phyloP scores from a whole-genome alignment of 1,140 invertebrate species.

The Drosophila tropicalis region DNA sequence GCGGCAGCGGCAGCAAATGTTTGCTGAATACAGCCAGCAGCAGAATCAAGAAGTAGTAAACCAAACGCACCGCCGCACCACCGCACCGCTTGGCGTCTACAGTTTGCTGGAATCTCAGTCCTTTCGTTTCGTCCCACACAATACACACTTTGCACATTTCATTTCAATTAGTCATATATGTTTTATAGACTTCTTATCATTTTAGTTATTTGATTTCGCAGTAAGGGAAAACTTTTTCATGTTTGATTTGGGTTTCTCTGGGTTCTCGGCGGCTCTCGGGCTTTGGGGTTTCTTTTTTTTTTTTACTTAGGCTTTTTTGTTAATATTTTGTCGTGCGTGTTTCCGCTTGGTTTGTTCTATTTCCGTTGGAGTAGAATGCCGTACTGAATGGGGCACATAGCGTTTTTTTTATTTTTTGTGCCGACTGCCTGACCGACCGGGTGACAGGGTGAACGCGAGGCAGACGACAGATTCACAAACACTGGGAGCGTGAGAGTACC shows the following conservation, averaged over 20 bases:
- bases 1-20: constrained; percentile 24
- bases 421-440: background rate
- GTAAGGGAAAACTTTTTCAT: constrained; percentile 71
- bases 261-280: constrained; percentile 3
- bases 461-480: constrained; percentile 46
- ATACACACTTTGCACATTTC: constrained; percentile 9
- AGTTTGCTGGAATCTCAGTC: constrained; percentile 4
- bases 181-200: constrained; percentile 57
- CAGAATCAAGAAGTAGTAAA: constrained; percentile 1
- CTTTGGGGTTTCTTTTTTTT: constrained; percentile 11
- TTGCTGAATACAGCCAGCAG: constrained; percentile 41
- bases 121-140: constrained; percentile 6
- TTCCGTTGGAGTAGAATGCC: constrained; percentile 70
- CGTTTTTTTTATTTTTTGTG: constrained; percentile 11
- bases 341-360: constrained; percentile 78
- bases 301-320: too few relatives aligned
- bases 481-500: constrained; percentile 48
- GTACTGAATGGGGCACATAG: constrained; percentile 54
- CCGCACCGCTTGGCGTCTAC: constrained; percentile 9
- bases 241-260: constrained; percentile 29
- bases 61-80: too few relatives aligned
- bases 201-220: constrained; percentile 46
- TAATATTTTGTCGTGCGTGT: constrained; percentile 59
- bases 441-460: constrained; percentile 40
- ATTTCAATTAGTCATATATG: constrained; percentile 59